Conservation (phyloP, 2,888 invertebrate species). For the Nematopogon swammerdamellus region DNA sequence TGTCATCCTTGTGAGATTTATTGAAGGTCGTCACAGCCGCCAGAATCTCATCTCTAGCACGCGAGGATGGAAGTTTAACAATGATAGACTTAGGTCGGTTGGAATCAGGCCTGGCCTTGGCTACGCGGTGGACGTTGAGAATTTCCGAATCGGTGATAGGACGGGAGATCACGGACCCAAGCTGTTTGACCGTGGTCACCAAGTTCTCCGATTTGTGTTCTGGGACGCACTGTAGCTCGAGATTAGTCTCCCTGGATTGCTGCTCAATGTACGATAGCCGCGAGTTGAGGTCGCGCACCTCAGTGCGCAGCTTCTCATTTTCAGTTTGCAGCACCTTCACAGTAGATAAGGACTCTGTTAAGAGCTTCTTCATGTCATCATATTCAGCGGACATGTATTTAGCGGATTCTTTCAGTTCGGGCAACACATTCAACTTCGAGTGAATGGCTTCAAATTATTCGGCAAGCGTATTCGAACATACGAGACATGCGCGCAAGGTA, state of each 20-base stretch:
- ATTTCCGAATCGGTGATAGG: slow-evolving; percentile 1
- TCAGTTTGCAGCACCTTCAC: slow-evolving; percentile 1
- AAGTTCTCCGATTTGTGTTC: slow-evolving; percentile 13
- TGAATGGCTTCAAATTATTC: not conserved
- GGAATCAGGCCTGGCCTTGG: slow-evolving; percentile 1
- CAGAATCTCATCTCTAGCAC: not conserved
- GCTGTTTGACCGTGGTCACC: slow-evolving; percentile 6
- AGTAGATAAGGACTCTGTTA: not conserved
- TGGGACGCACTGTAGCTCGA: slow-evolving; percentile 13
- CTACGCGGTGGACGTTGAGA: not conserved
- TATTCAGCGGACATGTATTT: not conserved
- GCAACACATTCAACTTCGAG: not conserved
- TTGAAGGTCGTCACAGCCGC: not conserved
- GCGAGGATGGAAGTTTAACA: slow-evolving; percentile 1
- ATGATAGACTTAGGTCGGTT: slow-evolving; percentile 3
- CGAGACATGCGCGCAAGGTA: too few relatives aligned
- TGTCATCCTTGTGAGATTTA: not conserved
- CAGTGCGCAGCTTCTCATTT: too few relatives aligned
- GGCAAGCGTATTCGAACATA: too few relatives aligned
- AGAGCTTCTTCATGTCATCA: too few relatives aligned
- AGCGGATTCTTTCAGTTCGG: not conserved
- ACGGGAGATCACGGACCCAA: not conserved
- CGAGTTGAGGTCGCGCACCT: not conserved
- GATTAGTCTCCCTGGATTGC: slow-evolving; percentile 10
- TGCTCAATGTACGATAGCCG: slow-evolving; percentile 8